A percentile compares a stretch with the other conserved stretches of the same genome.
Evolutionary conservation across 2,113 vertebrate species (phyloP).

Genomic region (Copsychus sechellarum): DNA sequence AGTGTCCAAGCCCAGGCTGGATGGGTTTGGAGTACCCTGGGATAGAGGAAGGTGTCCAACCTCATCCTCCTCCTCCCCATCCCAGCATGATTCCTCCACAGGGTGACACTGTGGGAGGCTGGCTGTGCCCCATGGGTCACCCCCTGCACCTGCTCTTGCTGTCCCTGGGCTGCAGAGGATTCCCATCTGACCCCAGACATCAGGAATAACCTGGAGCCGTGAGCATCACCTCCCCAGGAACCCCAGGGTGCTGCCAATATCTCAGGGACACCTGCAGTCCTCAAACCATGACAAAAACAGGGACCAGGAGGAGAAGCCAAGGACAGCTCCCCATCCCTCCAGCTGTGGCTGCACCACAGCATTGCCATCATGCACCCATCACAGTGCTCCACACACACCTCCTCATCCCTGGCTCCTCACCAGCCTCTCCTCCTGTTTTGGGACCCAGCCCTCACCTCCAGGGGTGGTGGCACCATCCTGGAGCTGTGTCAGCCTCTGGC

Average conservation of each 20-base stretch:
- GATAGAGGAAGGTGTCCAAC: rapidly evolving
- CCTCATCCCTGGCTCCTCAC: neutral
- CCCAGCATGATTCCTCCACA: rapidly evolving
- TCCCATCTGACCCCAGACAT: neutral
- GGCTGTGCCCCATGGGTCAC: neutral
- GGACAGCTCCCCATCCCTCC: neutral
- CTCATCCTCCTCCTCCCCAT: neutral
- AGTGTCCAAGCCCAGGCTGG: neutral
- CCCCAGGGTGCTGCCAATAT: rapidly evolving
- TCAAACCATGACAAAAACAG: neutral
- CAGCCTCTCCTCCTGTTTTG: neutral
- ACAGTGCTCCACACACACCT: neutral
- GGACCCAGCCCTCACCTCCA: neutral
- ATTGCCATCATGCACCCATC: neutral
- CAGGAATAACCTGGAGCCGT: neutral
- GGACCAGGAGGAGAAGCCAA: neutral
- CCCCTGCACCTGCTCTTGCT: neutral
- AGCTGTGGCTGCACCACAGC: neutral
- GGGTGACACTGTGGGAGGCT: neutral
- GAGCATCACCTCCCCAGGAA: neutral
- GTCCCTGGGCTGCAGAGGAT: neutral
- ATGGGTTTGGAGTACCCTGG: rapidly evolving
- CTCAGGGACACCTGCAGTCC: neutral
- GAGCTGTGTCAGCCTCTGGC: neutral
- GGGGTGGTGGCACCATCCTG: neutral